Conservation (phyloP, 1,140 invertebrate genomes). For the Aphaenogaster floridana region DNA sequence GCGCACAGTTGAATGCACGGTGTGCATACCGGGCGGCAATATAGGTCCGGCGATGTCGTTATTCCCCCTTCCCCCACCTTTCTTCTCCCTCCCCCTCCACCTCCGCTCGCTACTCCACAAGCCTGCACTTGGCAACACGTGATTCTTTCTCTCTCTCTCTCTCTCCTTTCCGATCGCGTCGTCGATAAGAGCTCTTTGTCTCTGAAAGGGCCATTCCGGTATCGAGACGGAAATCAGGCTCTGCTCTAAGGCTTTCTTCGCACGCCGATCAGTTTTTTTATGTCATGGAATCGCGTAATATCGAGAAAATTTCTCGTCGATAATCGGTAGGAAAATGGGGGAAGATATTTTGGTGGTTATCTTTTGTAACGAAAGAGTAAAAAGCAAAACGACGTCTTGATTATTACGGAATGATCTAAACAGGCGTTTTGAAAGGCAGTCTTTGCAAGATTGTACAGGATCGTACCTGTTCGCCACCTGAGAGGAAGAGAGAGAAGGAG, state of each 20-base stretch:
- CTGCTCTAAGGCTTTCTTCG: not conserved
- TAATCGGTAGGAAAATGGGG: not conserved
- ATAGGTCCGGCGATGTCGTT: slow-evolving; percentile 62
- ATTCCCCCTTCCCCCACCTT: not conserved
- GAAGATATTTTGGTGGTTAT: not conserved
- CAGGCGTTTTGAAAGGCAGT: not conserved
- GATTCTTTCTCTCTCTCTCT: slow-evolving; percentile 28
- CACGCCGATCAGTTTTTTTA: not conserved
- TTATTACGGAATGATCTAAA: not conserved
- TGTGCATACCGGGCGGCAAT: slow-evolving; percentile 49
- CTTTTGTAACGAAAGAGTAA: slow-evolving; percentile 6
- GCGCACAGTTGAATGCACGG: slow-evolving; percentile 68
- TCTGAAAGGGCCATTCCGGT: not conserved
- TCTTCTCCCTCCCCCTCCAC: not conserved
- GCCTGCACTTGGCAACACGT: slow-evolving; percentile 72
- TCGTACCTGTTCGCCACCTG: slow-evolving; percentile 19
- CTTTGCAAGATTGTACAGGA: slow-evolving; percentile 18
- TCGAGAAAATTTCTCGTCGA: not conserved
- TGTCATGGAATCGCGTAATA: not conserved
- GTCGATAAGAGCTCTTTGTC: slow-evolving; percentile 65
- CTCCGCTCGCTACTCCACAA: slow-evolving; percentile 11
- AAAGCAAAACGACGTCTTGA: not conserved
- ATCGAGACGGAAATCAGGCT: slow-evolving; percentile 2
- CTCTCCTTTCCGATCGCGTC: slow-evolving; percentile 13
- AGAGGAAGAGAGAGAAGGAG: slow-evolving; percentile 33